Percentiles rank a stretch among this genome's conserved stretches.
phyloP scores from a whole-genome alignment of 2,797 vertebrate genomes.

The Sebastiscus albofasciatus region DNA sequence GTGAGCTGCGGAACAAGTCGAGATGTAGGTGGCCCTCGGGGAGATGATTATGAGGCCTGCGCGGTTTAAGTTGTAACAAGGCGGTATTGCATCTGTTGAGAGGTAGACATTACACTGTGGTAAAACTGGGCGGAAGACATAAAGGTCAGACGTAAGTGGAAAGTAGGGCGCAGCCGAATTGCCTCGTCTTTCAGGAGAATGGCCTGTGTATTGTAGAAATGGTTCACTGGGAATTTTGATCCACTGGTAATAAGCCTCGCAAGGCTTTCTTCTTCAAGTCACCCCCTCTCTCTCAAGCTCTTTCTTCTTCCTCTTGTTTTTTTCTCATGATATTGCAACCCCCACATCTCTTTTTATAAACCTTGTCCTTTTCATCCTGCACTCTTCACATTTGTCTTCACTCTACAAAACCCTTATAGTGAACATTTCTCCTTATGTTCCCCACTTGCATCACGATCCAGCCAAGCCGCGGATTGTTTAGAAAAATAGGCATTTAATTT shows the following conservation, averaged over 20 bases:
- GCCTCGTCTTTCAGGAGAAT: slow-evolving; percentile 73
- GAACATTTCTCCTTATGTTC: slow-evolving; percentile 30
- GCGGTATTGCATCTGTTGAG: slow-evolving; percentile 70
- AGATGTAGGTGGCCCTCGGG: slow-evolving; percentile 48
- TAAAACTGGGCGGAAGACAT: slow-evolving; percentile 78
- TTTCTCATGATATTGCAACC: slow-evolving; percentile 40
- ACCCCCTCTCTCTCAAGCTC: neutral
- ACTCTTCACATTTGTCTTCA: slow-evolving; percentile 34
- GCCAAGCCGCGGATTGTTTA: neutral
- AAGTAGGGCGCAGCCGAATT: slow-evolving; percentile 77
- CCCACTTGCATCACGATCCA: slow-evolving; percentile 32
- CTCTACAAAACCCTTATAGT: slow-evolving; percentile 36
- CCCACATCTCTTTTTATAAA: slow-evolving; percentile 34
- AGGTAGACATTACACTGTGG: slow-evolving; percentile 72
- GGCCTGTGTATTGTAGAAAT: slow-evolving; percentile 67
- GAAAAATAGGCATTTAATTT: slow-evolving; percentile 14
- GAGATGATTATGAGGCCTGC: slow-evolving; percentile 74
- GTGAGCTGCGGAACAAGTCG: slow-evolving; percentile 12
- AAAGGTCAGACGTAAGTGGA: slow-evolving; percentile 83
- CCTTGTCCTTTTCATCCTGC: slow-evolving; percentile 18
- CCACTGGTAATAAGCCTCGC: slow-evolving; percentile 75
- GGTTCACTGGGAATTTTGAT: slow-evolving; percentile 78
- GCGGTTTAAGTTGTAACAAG: slow-evolving; percentile 76
- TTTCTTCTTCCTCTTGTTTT: slow-evolving; percentile 2
- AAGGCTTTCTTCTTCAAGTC: slow-evolving; percentile 56